Conservation (phyloP, 2,797 vertebrate genomes). For the Bufotes viridis region DNA sequence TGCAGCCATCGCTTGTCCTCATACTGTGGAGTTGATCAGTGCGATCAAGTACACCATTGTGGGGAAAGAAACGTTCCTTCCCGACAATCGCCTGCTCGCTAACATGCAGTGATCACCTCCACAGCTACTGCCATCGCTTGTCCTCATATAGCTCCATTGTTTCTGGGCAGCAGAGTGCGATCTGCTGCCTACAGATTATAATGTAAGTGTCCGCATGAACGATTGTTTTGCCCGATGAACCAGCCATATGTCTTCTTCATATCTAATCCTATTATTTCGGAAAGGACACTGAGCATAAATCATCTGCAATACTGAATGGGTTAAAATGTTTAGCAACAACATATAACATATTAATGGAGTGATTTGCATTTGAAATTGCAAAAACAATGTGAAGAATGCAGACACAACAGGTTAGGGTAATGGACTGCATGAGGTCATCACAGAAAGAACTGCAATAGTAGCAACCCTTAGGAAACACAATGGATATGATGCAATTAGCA, state of each 20-base stretch:
- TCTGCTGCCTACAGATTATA: too few relatives aligned
- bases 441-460: neutral
- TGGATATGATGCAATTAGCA: neutral
- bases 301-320: neutral
- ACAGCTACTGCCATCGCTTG: too few relatives aligned
- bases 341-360: neutral
- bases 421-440: neutral
- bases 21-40: too few relatives aligned
- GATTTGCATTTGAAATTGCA: neutral
- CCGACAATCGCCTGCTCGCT: too few relatives aligned
- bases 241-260: neutral
- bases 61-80: too few relatives aligned
- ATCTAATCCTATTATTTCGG: neutral
- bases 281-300: neutral
- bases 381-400: conserved; percentile 48
- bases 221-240: too few relatives aligned
- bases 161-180: too few relatives aligned
- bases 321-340: neutral
- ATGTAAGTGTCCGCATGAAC: too few relatives aligned
- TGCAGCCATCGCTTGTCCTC: too few relatives aligned
- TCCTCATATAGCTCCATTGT: too few relatives aligned
- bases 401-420: neutral
- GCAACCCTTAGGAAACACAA: neutral
- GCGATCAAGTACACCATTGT: too few relatives aligned
- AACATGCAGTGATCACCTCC: too few relatives aligned